Evolutionary conservation across 2,113 vertebrate species (phyloP), one percentile per base, ranked within the genome.

Genomic region (Tursiops truncatus): DNA sequence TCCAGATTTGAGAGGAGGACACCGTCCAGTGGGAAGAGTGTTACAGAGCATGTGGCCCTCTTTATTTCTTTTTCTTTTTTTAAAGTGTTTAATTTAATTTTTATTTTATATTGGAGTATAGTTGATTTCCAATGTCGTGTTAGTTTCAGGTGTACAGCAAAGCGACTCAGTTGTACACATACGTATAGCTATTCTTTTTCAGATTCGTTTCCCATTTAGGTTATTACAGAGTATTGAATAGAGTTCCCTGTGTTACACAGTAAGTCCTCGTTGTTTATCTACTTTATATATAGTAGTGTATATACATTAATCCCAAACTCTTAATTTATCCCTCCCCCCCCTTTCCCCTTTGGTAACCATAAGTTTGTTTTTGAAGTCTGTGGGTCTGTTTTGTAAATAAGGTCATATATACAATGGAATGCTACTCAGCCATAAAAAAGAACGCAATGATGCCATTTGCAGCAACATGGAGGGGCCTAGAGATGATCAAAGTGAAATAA

Each of bases 11-110:
- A 26, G 76, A 13, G n/a, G 28, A 12, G 58, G 2, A 8, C 33
- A 36, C 41, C 0, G 6, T n/a, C n/a, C 21, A 2, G 1, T 7
- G 38, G 90, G 65, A 50, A 21, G 36, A 38, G 65, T 13, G 3
- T 38, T 17, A 6, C 18, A 36, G 63, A 10, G 5, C 0, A 1
- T 0, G 3, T 6, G 53, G 26, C 14, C 23, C 38, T 47, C 63
- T 28, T 14, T 2, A 8, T 77, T 33, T 53, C 18, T 53, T 53
- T 28, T 77, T 77, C 47, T 53, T 33, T 50, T 21, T 53, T 0
- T 0, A 77, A 50, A 77, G 33, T 50, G 20, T 77, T 77, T 33
- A 21, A 33, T 33, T 50, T 33, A 77, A 53, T 53, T 50, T 17
- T 77, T n/a, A 77, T 53, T 77, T 77, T n/a, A n/a, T 53, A n/a